Evolutionary conservation across 2,113 vertebrate species (phyloP), one percentile per base, ranked within the genome.

Genomic region (Redunca redunca): DNA sequence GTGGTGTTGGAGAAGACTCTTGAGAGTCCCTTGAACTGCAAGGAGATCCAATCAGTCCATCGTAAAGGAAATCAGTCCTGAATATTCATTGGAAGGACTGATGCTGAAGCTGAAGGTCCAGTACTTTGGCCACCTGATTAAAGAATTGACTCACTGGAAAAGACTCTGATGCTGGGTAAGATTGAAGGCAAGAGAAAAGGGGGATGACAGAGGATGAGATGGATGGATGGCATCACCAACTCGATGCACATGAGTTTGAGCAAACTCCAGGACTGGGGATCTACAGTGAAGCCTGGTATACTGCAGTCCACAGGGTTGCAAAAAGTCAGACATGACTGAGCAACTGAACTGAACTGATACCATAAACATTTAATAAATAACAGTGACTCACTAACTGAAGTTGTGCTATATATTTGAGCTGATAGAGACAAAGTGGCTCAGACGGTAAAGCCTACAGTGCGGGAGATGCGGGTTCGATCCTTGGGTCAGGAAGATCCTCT

Each of bases 381-480:
- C 40, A 40, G n/a, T 67, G 74, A 92, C 36, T 40, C 33, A 28
- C 25, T 48, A 50, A n/a, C 48, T 21, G 3, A 87, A 50, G 50
- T 40, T 80, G 16, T 46, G 6, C 16, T 81, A 48, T 6, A 67
- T 33, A 28, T 55, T 15, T 87, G 48, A 67, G 40, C 50, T 50
- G 25, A 25, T 50, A 28, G 13, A 40, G 23, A 71, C 26, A 40
- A 78, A 87, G 36, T 55, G 48, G 67, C 17, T 71, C n/a, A 71
- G n/a, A 12, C 2, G 0, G n/a, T 40, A 36, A 23, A 40, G n/a
- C 19, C 64, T 36, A 67, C 17, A 11, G 4, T 71, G 19, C 0
- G 2, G 67, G 67, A 71, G n/a, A 71, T 1, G 1, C 1, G 0
- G n/a, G 10, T 71, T 23, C 1, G 0, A 23, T 71, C n/a, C n/a